Base-by-base conservation (phyloP, 1,140 invertebrate species). In the Myzus persicae region DNA sequence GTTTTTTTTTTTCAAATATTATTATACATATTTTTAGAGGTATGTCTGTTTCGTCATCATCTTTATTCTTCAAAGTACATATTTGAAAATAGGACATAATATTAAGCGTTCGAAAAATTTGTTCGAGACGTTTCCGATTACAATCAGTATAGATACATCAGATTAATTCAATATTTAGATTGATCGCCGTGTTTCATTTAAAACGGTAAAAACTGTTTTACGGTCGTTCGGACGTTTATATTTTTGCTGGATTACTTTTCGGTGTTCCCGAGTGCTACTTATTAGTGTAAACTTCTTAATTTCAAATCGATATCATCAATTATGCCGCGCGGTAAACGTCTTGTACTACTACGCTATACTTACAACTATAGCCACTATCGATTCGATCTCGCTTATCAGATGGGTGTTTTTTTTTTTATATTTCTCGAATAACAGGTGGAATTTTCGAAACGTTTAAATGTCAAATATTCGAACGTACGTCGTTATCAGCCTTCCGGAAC, bases 211-310 rank as follows among this genome's bases (percentile, higher is more conserved):
- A 88, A 36, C 31, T 48, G 4, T 44, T 46, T 48, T 88, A 88
- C 44, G 85, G 85, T 88, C n/a, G 8, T 88, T 36, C 18, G 5
- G 44, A n/a, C 40, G 14, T 44, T 44, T 87, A 87, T 87, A 87
- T 42, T 31, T 87, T n/a, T 44, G 31, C 26, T 18, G 84, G 40
- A 18, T 87, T 31, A 31, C 42, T 44, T 87, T 42, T 42, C 14
- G 3, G n/a, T 36, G 36, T 46, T 22, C 11, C 9, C 9, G 40
- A 46, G 85, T 46, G 85, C 85, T 88, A 88, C 85, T 88, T 88
- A 88, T 88, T 88, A 88, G 44, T 88, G 85, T 88, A 88, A 48
- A 88, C 85, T 88, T 88, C 85, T 88, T n/a, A 88, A 88, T 88
- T 88, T 88, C 20, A 44, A 88, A 88, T 88, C 44, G 31, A 48